Conservation (phyloP, 2,797 vertebrate species). For the Remorina albescens region DNA sequence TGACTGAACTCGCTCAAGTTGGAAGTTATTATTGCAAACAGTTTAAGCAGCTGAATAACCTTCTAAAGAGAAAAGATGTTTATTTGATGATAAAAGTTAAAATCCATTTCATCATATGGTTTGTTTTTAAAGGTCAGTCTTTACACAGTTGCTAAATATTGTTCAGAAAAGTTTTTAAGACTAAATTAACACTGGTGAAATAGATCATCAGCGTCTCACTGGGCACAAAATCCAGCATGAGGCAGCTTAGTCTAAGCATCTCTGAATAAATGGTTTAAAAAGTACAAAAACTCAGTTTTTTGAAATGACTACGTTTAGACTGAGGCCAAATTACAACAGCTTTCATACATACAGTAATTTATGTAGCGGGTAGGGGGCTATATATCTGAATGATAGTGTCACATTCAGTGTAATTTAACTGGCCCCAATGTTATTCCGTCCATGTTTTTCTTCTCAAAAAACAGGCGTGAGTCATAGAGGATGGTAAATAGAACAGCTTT, state of each 20-base stretch:
- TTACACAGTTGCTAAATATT: background rate
- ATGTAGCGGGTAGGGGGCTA: no score
- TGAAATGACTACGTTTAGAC: background rate
- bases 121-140: slow-evolving; percentile 8
- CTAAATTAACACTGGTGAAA: background rate
- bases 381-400: background rate
- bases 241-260: no score
- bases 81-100: slow-evolving; percentile 8
- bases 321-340: background rate
- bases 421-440: background rate
- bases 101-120: slow-evolving; percentile 6
- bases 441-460: background rate
- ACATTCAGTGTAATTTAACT: background rate
- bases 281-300: no score
- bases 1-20: background rate
- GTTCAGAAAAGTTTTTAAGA: background rate
- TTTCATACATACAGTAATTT: background rate
- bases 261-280: background rate
- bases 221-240: background rate
- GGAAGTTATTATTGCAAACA: background rate
- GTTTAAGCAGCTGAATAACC: slow-evolving; percentile 7
- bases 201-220: background rate
- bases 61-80: background rate
- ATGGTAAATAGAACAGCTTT: background rate
- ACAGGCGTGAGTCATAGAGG: background rate